Base-by-base conservation (phyloP, 2,797 vertebrate genomes). In the Lates japonicus region DNA sequence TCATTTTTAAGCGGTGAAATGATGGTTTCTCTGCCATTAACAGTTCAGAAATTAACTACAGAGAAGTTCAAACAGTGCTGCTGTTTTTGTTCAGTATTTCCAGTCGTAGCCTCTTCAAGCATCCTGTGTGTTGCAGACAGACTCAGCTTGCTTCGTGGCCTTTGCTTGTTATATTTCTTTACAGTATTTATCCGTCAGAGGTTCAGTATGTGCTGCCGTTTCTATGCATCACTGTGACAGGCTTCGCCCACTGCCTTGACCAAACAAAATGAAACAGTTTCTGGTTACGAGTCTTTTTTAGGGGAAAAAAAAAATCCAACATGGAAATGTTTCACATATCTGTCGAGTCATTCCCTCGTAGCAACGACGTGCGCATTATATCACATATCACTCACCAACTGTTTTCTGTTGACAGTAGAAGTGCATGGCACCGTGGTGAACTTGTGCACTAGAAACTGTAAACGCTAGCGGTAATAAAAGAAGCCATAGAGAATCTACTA, bases 191-290 rank as follows among this genome's bases (percentile, higher is more conserved):
- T 65, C 66, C 68, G 76, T 58, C 52, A 49, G 82, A 85, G 73
- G 74, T 78, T 67, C 58, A 71, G 74, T 77, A 57, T 8, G 75
- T 80, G 84, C 90, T 74, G 87, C 75, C 80, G 14, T 87, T 86
- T 84, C 86, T 87, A 89, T 86, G 90, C 91, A 92, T 90, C 91
- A 94, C 94, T 94, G 94, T 94, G 92, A 94, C 81, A 78, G 90
- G 87, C 91, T 91, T 74, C 64, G 82, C 88, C 84, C 93, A 94
- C 93, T 94, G 93, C 94, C 93, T 90, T 84, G 87, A 91, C 84
- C 73, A 57, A 81, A 81, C 74, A 64, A 29, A 29, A 80, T 12
- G 25, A 83, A 81, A 78, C 49, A 19, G 17, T 68, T 81, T 76
- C 52, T 74, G 71, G 67, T 66, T 51, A 67, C 9, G 9, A 55